Conservation (phyloP, 2,797 vertebrate genomes). For the Hapalemur alaotrensis region DNA sequence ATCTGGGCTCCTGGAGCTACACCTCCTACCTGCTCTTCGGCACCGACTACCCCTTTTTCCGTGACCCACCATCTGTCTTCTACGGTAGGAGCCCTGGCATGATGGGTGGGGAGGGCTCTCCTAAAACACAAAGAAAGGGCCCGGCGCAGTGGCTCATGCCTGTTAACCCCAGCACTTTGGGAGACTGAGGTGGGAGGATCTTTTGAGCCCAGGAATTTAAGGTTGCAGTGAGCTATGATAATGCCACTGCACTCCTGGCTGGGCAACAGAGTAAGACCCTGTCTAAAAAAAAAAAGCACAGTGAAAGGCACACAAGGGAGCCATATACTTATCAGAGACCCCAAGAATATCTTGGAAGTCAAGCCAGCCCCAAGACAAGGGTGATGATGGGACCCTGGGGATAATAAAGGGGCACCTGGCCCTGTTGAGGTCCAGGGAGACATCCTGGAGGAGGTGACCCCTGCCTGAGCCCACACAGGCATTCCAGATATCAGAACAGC, state of each 20-base stretch:
- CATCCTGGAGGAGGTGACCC: neutral
- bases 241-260: too few relatives aligned
- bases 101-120: neutral
- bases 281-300: neutral
- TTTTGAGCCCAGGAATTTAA: neutral
- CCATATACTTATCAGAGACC: neutral
- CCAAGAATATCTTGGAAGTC: neutral
- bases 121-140: neutral
- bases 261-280: too few relatives aligned
- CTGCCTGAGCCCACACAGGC: neutral
- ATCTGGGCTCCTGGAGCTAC: conserved; percentile 94
- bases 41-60: conserved; percentile 94
- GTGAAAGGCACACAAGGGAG: neutral
- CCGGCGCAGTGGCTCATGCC: accelerated
- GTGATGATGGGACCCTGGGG: neutral
- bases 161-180: neutral
- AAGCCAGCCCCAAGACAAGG: neutral
- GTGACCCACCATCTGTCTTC: conserved; percentile 94
- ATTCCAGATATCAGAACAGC: too few relatives aligned
- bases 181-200: neutral
- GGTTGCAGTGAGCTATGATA: too few relatives aligned
- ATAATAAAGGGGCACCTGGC: neutral
- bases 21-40: conserved; percentile 95
- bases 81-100: conserved; percentile 86
- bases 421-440: neutral